Evolutionary conservation across 1,140 invertebrate species (phyloP), one percentile per base, ranked within the genome.

Genomic region (Grapholita molesta): DNA sequence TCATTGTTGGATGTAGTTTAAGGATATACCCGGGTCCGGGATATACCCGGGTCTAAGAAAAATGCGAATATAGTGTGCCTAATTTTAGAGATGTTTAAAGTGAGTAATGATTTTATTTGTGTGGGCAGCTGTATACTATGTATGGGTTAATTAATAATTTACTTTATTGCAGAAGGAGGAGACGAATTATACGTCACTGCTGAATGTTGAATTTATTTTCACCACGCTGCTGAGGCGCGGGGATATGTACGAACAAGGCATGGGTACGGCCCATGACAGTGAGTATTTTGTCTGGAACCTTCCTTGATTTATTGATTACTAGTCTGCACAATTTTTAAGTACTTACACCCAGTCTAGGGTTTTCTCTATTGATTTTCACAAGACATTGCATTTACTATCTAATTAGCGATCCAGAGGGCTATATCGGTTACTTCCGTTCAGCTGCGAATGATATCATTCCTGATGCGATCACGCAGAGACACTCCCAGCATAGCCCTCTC

Each of bases 131-230:
- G n/a, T n/a, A n/a, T n/a, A n/a, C n/a, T 7, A 4, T 48, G 21
- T 12, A 21, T 7, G 18, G 18, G 42, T 48, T 48, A 0, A 8
- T n/a, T n/a, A 21, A 21, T 9, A 8, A 75, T 82, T 79, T 73
- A 68, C 72, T 70, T 73, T 70, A 77, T 91, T 89, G 75, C 78
- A 94, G 92, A 92, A 86, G 74, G 89, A 92, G 75, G 89, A 90
- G 32, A 91, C 92, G 77, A 92, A 92, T 76, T 90, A 88, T 70
- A 89, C 87, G 48, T 89, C 93, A 52, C 92, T 94, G 71, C 83
- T 95, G 24, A 93, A 94, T 11, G 78, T 95, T 70, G 95, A 96
- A 84, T 92, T 95, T 23, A 94, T 96, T 74, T 96, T 96, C 76
- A 92, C 91, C 7, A 94, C 94, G 77, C 75, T 96, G 35, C 75